Evolutionary conservation across 2,888 invertebrate species (phyloP).

Genomic region (Clistopyga incitator): DNA sequence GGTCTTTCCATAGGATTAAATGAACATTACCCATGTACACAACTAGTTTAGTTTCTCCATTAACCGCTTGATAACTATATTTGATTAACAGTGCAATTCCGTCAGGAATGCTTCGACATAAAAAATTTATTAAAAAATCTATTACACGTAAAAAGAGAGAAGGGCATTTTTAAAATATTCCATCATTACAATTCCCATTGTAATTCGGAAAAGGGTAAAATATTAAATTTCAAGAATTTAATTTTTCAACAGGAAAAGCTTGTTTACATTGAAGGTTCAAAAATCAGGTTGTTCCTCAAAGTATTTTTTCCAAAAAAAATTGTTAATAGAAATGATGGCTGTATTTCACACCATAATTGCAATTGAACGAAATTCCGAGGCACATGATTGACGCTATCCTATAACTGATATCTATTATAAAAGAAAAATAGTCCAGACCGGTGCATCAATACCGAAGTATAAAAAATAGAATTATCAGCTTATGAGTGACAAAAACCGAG

Average conservation of each 20-base stretch:
- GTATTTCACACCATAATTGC: background rate
- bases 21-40: background rate
- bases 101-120: no score
- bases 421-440: background rate
- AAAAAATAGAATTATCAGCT: background rate
- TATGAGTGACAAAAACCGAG: background rate
- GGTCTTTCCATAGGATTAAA: background rate
- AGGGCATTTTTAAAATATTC: background rate
- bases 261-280: background rate
- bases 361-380: background rate
- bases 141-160: no score
- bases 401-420: background rate
- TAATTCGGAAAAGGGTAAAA: background rate
- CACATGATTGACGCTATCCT: background rate
- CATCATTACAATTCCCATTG: background rate
- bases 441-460: background rate
- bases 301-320: no score
- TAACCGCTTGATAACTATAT: background rate
- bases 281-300: no score
- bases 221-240: no score
- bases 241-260: no score
- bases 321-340: background rate
- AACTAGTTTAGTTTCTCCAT: background rate
- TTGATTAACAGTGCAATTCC: background rate
- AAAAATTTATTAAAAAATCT: no score